Percentiles rank a stretch among this genome's conserved stretches.
Conservation (phyloP, 2,888 invertebrate genomes). For the Noctua fimbriata region DNA sequence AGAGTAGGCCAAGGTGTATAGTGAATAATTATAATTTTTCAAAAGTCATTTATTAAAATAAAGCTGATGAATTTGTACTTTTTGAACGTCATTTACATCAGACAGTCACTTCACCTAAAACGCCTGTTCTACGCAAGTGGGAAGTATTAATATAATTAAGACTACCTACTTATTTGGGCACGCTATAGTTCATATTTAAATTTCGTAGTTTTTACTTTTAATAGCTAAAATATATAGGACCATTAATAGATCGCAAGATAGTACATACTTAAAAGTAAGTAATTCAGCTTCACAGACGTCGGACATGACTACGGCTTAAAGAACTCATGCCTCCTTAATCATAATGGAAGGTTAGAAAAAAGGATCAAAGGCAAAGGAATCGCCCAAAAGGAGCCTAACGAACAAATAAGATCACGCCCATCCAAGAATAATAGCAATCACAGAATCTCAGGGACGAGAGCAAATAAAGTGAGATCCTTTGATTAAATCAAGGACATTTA, state of each 20-base stretch:
- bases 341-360: constrained; percentile 21
- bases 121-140: too few species aligned
- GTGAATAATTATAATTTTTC: too few species aligned
- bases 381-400: constrained; percentile 15
- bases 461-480: constrained; percentile 25
- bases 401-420: constrained; percentile 27
- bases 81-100: too few species aligned
- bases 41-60: background rate
- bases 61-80: background rate
- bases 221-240: background rate
- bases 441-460: constrained; percentile 20
- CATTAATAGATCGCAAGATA: background rate
- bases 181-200: too few species aligned
- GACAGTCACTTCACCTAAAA: too few species aligned
- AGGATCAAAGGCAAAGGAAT: constrained; percentile 32
- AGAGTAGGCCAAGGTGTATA: too few species aligned
- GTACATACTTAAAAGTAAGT: background rate
- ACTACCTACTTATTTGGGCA: too few species aligned
- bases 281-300: background rate
- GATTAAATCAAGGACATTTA: constrained; percentile 35
- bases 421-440: constrained; percentile 44
- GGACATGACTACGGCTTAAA: background rate
- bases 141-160: too few species aligned
- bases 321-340: constrained; percentile 9
- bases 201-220: background rate